Base-by-base conservation (phyloP, 2,888 invertebrate genomes). In the Keiferia lycopersicella region DNA sequence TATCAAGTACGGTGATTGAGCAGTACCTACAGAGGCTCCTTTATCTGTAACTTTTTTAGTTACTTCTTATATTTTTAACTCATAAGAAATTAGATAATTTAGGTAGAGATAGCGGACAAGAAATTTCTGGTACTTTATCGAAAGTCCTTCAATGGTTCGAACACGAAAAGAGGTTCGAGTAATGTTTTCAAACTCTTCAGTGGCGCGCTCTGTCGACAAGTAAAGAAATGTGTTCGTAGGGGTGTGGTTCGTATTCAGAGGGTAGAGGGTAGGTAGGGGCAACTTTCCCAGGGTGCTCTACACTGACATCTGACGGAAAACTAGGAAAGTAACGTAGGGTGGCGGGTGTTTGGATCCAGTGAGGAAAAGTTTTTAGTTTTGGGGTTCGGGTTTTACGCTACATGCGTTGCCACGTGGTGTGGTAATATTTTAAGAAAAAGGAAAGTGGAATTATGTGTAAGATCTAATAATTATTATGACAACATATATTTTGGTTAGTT, bases 241-340 rank as follows among this genome's bases (percentile, higher is more conserved):
- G 75, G 71, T 71, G 79, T 71, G 79, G 74, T 75, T 74, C 69
- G 64, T 70, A 65, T 72, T 65, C n/a, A n/a, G 64, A 20, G 38
- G 30, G 22, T 61, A 39, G 10, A 53, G 61, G n/a, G 16, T 34
- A 63, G 66, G 70, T 6, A 16, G 73, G 68, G 67, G 64, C 65
- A 66, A 60, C 67, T 70, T 70, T 68, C 70, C 69, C 59, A 56
- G 67, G 61, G 66, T 68, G 70, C 65, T 41, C 59, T 68, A 67
- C 68, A 76, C 81, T 76, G 90, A 87, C 90, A 91, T 90, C 90
- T 90, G 83, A 73, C 84, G 90, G 85, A 75, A 80, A 80, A 75
- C 73, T 78, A 67, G 67, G 68, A 84, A 81, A 87, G 78, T 78
- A 83, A 73, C 73, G 80, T 71, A 70, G 60, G 34, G 10, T 10